Evolutionary conservation across 2,888 invertebrate species (phyloP), one percentile per base, ranked within the genome.

Genomic region (Drosophila multiciliata): DNA sequence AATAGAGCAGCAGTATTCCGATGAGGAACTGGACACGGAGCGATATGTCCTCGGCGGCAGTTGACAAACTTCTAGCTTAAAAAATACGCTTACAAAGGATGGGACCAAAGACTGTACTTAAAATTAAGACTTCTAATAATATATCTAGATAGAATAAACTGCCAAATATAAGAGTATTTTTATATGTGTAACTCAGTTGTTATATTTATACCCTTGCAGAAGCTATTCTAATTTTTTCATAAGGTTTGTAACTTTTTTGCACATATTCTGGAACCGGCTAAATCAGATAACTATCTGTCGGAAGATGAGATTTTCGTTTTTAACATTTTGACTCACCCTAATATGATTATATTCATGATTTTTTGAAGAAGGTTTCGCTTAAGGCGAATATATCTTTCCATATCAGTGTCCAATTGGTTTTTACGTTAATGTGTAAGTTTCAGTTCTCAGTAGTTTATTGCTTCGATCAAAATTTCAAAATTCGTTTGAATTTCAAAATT

Each of bases 41-140:
- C 86, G 82, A 36, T 91, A 82, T 73, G 86, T 90, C 17, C 73
- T 91, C 8, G 84, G 89, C 3, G 84, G 85, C 6, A 83, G 72
- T 50, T 88, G 65, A 73, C 40, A n/a, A 11, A 17, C 26, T 40
- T 60, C 45, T 9, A 9, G 33, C 20, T 9, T 33, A 1, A n/a
- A 7, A 29, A 9, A 40, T 72, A 82, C 80, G 83, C 79, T 85
- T 82, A 77, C 73, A 78, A 83, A 36, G 49, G 20, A 66, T 72
- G 68, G 62, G 53, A 76, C 40, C 58, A 63, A 89, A 86, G 86
- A 89, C 89, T 85, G 82, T 80, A 32, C 29, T 65, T 69, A 69
- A 15, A 20, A 26, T 45, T 69, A 77, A 64, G 63, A 8, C 23
- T 20, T 35, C 11, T 49, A 20, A 53, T 38, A 54, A 15, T 45